A percentile compares a stretch with the other conserved stretches of the same genome.
phyloP scores from a whole-genome alignment of 2,113 vertebrate species.

The Sula dactylatra region DNA sequence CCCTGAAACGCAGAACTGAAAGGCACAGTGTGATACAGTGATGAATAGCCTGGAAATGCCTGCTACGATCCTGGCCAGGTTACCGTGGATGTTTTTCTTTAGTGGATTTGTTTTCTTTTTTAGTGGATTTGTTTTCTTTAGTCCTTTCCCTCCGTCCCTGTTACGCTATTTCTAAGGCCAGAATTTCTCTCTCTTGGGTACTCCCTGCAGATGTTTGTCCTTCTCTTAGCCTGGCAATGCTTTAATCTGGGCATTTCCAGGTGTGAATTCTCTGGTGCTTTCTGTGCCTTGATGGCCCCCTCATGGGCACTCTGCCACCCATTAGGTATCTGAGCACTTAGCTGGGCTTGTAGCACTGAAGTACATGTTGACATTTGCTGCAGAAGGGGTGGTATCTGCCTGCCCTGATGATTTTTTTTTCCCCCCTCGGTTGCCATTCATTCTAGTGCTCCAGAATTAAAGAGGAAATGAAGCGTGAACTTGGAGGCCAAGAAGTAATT shows the following conservation, averaged over 20 bases:
- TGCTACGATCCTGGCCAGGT: accelerated
- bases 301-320: not conserved
- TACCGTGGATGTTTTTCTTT: not conserved
- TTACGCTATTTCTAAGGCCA: not conserved
- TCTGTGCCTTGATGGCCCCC: not conserved
- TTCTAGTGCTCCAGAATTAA: slow-evolving; percentile 68
- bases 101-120: not conserved
- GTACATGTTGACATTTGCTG: not conserved
- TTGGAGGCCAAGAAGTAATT: slow-evolving; percentile 55
- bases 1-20: not conserved
- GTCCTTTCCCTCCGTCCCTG: not conserved
- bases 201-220: not conserved
- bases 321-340: not conserved
- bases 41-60: not conserved
- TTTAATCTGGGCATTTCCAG: not conserved
- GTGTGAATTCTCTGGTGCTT: not conserved
- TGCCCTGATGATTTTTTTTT: not conserved
- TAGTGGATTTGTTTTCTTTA: not conserved
- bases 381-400: not conserved
- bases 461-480: slow-evolving; percentile 53
- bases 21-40: not conserved
- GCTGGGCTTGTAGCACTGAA: not conserved
- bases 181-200: not conserved
- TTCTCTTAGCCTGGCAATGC: not conserved
- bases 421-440: not conserved